phyloP scores from a whole-genome alignment of 2,797 vertebrate species.

The Sebastes miniatus region DNA sequence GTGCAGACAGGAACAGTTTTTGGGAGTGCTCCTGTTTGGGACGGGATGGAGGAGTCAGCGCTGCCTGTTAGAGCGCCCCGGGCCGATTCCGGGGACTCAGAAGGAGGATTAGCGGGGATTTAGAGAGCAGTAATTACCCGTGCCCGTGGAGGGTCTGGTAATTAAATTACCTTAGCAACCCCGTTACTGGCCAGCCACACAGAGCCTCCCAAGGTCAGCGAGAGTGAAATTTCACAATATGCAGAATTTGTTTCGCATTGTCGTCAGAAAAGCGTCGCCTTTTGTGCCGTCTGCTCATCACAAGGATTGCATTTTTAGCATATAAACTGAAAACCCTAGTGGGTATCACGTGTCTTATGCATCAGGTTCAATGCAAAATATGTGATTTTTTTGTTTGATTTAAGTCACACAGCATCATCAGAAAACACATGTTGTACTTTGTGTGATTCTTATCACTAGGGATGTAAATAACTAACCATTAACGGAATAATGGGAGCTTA shows the following conservation, averaged over 20 bases:
- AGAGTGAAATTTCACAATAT: conserved; percentile 5
- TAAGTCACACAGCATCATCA: background rate
- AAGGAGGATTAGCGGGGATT: conserved; percentile 80
- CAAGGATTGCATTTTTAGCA: background rate
- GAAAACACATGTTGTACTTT: background rate
- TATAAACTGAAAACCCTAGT: background rate
- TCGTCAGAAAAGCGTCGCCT: background rate
- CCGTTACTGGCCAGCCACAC: conserved; percentile 48
- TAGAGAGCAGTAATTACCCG: conserved; percentile 79
- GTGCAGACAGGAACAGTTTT: background rate
- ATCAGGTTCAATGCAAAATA: background rate
- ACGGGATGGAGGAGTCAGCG: conserved; percentile 38
- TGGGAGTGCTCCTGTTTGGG: conserved; percentile 23
- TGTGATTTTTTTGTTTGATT: background rate
- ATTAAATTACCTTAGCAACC: conserved; percentile 82
- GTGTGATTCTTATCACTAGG: background rate
- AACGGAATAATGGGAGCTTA: no score
- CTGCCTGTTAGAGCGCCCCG: conserved; percentile 33
- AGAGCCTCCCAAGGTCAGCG: conserved; percentile 54
- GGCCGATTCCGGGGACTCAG: conserved; percentile 69
- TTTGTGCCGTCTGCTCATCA: background rate
- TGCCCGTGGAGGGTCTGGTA: conserved; percentile 69
- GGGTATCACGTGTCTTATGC: background rate
- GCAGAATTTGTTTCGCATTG: conserved; percentile 3
- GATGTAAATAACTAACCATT: no score